A percentile compares a stretch with the other conserved stretches of the same genome.
Evolutionary conservation across 2,888 invertebrate genomes (phyloP).

Genomic region (Hanleya hanleyi): DNA sequence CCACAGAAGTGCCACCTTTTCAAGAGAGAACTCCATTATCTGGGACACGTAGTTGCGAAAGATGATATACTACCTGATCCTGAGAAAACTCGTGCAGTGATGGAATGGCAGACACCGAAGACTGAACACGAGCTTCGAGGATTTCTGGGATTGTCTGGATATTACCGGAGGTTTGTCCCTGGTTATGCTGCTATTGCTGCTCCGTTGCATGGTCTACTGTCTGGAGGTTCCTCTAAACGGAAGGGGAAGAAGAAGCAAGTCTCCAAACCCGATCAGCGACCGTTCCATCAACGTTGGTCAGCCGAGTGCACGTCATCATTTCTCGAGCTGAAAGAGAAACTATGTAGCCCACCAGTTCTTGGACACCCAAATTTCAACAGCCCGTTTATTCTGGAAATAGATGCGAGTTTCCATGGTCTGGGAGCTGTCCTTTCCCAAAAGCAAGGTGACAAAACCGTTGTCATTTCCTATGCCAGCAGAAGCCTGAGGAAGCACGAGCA

Average conservation of each 20-base stretch:
- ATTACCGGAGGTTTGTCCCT: neutral
- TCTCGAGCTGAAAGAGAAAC: neutral
- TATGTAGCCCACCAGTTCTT: neutral
- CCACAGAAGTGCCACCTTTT: neutral
- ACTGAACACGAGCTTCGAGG: neutral
- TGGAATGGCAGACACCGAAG: neutral
- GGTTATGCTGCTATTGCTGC: neutral
- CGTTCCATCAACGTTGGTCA: too few species aligned
- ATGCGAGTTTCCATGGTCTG: neutral
- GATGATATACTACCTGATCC: neutral
- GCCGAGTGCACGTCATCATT: too few species aligned
- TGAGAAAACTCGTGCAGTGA: neutral
- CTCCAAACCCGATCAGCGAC: too few species aligned
- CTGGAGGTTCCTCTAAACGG: too few species aligned
- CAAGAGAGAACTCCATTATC: neutral
- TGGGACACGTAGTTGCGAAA: conserved; percentile 13
- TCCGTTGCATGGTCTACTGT: neutral
- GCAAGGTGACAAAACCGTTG: conserved; percentile 9
- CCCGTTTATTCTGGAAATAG: neutral
- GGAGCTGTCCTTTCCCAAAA: conserved; percentile 15
- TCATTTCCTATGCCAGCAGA: conserved; percentile 26
- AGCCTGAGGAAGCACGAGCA: conserved; percentile 1
- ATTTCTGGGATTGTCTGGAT: neutral
- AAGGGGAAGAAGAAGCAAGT: too few species aligned
- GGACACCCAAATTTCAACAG: neutral